These are phyloP conservation scores for Blastomussa wellsi DNA, from an alignment of 92 coral and sea anemone species.

Conservation along the genomic window DNA sequence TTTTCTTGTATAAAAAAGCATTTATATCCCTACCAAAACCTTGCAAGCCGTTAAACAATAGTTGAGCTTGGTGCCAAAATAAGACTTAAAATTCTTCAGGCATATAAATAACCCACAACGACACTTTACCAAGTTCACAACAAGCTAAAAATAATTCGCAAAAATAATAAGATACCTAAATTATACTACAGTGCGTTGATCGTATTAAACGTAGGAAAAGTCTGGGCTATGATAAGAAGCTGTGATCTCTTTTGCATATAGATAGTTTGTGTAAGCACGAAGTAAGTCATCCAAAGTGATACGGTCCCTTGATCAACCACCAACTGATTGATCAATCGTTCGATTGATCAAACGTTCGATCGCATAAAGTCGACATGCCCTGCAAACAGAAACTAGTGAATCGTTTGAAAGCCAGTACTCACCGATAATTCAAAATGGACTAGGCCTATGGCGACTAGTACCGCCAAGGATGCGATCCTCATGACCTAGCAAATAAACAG, in stretches of 20 bases:
- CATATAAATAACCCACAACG: not conserved
- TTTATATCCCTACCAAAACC: not conserved
- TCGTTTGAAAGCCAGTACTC: conserved; percentile 60
- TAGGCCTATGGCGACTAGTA: conserved; percentile 92
- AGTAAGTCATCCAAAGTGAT: conserved; percentile 35
- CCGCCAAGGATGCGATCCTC: conserved; percentile 97
- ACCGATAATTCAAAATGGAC: conserved; percentile 90
- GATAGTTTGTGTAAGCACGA: conserved; percentile 21
- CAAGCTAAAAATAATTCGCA: conserved; percentile 12
- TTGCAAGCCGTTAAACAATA: not conserved
- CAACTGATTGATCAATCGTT: conserved; percentile 51
- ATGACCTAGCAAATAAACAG: conserved; percentile 89
- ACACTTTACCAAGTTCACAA: not conserved
- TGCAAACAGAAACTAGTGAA: conserved; percentile 30
- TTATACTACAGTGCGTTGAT: not conserved
- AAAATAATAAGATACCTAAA: not conserved
- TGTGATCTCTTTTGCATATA: not conserved
- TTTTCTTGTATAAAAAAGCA: not conserved
- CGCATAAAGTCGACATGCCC: conserved; percentile 34
- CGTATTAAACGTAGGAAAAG: not conserved
- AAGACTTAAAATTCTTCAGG: not conserved
- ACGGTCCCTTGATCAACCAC: conserved; percentile 49
- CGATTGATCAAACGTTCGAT: conserved; percentile 44
- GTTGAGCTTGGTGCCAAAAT: not conserved
- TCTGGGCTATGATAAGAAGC: not conserved